phyloP scores from a whole-genome alignment of 1,140 invertebrate species.

The Penaeus indicus region DNA sequence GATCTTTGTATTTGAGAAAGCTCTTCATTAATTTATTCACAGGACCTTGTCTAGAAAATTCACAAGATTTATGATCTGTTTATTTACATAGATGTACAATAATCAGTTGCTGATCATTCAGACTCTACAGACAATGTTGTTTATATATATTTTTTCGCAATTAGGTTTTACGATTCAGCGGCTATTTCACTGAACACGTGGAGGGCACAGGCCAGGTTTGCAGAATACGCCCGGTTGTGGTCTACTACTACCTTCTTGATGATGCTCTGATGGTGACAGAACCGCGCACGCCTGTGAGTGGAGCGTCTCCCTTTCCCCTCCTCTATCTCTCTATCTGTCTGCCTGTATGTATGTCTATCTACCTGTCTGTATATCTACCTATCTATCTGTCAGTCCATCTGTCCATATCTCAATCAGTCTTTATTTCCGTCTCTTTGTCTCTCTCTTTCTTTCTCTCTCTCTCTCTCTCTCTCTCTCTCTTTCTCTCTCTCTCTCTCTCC shows the following conservation, averaged over 20 bases:
- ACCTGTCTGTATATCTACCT: too few relatives aligned
- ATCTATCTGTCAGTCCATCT: background rate
- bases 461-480: too few relatives aligned
- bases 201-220: slow-evolving; percentile 37
- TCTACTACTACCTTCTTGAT: slow-evolving; percentile 53
- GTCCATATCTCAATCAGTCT: too few relatives aligned
- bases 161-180: slow-evolving; percentile 50
- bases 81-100: background rate
- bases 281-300: slow-evolving; percentile 44
- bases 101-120: background rate
- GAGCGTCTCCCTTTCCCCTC: background rate
- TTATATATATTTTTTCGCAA: background rate
- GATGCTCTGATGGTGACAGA: slow-evolving; percentile 49
- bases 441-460: too few relatives aligned
- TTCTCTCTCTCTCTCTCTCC: too few relatives aligned
- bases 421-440: fast-evolving
- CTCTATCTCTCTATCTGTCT: background rate
- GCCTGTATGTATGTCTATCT: background rate
- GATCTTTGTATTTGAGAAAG: too few relatives aligned
- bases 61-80: too few relatives aligned
- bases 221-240: slow-evolving; percentile 40
- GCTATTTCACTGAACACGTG: slow-evolving; percentile 47
- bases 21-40: too few relatives aligned
- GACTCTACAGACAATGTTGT: background rate
- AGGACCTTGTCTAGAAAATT: too few relatives aligned